Evolutionary conservation across 2,888 invertebrate species (phyloP), one percentile per base, ranked within the genome.

Genomic region (Papilio elwesi): DNA sequence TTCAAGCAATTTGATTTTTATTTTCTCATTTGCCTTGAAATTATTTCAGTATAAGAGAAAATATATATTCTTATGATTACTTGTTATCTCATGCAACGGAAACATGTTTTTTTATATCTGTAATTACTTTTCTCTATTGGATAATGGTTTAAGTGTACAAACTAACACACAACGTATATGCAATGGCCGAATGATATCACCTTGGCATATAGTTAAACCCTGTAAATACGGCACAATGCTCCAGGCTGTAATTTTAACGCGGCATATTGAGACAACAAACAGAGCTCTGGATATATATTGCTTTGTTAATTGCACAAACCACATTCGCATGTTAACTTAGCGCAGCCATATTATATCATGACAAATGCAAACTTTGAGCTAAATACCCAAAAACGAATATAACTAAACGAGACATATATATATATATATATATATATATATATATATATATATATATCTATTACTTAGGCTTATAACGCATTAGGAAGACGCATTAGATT

Each of bases 241-340:
- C 0, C 36, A 43, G 26, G 16, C 43, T 49, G 57, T 71, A 66
- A 66, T 52, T 70, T 68, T 65, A 65, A 70, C 48, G 11, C 43
- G 48, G 64, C 47, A 70, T 62, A 71, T 67, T 62, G 71, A 67
- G 62, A 67, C 67, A 63, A 67, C 67, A 71, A 71, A 62, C 67
- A 71, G 47, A 47, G 67, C 62, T 51, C 16, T 15, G 52, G 57
- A 67, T 67, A 71, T 67, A 71, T 53, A 67, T 67, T 53, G 67
- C 67, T 71, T 67, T 71, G 67, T 26, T 71, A 67, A 71, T 71
- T 71, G 71, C 71, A 52, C 52, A 52, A 71, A 71, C 71, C 71
- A 48, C 71, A 67, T 62, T 47, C 71, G 43, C 59, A 62, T 62
- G 62, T 71, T 49, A 48, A 52, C 62, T 71, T n/a, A 71, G 62